These are phyloP conservation scores for Lepus americanus DNA, from an alignment of 2,113 vertebrate genomes.

Conservation along the genomic window DNA sequence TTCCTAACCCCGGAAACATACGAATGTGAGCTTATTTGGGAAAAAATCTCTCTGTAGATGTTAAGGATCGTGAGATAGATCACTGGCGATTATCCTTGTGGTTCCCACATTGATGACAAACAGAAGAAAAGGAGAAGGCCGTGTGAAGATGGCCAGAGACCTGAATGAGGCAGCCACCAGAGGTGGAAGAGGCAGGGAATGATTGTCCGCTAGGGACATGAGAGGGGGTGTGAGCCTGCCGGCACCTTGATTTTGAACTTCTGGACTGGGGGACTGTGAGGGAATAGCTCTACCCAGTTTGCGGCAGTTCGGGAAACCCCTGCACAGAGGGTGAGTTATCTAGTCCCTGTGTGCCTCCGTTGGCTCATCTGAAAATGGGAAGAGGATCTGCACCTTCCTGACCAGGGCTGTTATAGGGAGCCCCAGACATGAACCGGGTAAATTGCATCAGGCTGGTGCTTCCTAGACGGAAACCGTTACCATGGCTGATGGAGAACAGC, in stretches of 20 bases:
- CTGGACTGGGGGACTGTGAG: background rate
- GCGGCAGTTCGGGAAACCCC: background rate
- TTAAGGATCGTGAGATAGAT: background rate
- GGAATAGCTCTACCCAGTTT: background rate
- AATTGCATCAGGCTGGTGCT: background rate
- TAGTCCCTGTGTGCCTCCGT: background rate
- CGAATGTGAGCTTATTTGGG: constrained; percentile 20
- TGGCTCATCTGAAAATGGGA: background rate
- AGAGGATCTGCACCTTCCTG: background rate
- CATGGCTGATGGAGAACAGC: background rate
- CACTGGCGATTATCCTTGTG: background rate
- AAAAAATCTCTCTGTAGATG: background rate
- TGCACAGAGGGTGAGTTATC: background rate
- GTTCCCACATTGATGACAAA: background rate
- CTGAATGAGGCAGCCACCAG: background rate
- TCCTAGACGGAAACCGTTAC: background rate
- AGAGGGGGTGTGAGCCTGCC: fast-evolving
- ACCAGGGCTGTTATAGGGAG: background rate
- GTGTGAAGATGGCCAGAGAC: background rate
- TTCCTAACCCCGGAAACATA: background rate
- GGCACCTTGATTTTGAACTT: background rate
- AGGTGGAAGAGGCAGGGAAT: background rate
- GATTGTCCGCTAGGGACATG: no score
- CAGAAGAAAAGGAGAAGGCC: background rate
- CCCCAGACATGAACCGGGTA: background rate